These are phyloP conservation scores for Chinchilla lanigera DNA, from an alignment of 2,113 vertebrate genomes.

Conservation along the genomic window DNA sequence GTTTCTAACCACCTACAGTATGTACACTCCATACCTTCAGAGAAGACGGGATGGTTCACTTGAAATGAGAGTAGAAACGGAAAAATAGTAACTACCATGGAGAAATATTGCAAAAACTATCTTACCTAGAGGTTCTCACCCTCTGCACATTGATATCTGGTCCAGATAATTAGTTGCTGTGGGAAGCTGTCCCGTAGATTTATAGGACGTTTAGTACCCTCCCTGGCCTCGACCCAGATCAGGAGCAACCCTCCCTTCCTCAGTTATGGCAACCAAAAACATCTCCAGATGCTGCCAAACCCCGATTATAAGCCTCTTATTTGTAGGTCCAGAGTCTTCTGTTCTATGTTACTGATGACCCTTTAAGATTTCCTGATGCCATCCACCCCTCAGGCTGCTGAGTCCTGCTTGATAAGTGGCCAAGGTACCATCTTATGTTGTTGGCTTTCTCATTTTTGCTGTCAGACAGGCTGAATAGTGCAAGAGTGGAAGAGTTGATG, in stretches of 20 bases:
- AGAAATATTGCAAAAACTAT: neutral
- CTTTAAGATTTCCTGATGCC: neutral
- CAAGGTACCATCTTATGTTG: neutral
- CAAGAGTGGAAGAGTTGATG: neutral
- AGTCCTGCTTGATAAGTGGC: neutral
- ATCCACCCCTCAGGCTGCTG: neutral
- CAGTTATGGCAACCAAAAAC: neutral
- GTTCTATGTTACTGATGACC: neutral
- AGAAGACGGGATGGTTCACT: neutral
- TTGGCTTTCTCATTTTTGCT: neutral
- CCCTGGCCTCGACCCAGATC: neutral
- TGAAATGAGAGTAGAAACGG: neutral
- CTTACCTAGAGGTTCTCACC: neutral
- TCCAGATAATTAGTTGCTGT: neutral
- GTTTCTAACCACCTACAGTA: neutral
- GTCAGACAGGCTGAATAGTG: neutral
- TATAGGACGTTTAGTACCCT: neutral
- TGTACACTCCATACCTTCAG: neutral
- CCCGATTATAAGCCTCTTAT: neutral
- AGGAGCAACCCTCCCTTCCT: neutral
- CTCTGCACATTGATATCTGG: neutral
- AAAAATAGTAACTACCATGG: neutral
- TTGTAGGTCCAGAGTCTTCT: neutral
- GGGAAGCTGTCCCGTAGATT: neutral
- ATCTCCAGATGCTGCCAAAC: neutral